Evolutionary conservation across 2,113 vertebrate species (phyloP).

Genomic region (Grantiella picta): DNA sequence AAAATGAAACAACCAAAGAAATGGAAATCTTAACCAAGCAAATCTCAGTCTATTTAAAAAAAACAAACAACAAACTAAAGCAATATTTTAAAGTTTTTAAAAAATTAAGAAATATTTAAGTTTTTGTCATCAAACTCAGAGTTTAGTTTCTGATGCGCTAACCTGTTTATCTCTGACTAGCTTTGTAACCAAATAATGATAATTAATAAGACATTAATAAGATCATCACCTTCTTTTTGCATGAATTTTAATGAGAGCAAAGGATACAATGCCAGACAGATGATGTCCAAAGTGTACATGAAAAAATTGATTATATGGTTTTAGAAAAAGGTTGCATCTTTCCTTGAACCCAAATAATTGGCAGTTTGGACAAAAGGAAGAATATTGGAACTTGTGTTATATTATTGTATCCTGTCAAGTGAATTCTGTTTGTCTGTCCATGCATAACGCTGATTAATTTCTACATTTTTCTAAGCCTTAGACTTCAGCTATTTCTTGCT

Average conservation of each 20-base stretch:
- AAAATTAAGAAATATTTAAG: neutral
- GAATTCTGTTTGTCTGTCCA: neutral
- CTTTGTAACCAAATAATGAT: neutral
- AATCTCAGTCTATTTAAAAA: neutral
- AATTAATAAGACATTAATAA: neutral
- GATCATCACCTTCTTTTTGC: neutral
- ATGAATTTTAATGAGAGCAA: neutral
- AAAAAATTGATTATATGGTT: neutral
- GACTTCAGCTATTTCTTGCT: neutral
- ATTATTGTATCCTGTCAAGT: neutral
- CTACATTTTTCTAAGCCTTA: neutral
- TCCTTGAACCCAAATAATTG: neutral
- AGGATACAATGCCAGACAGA: neutral
- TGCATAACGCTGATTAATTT: neutral
- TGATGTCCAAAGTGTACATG: neutral
- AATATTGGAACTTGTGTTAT: neutral
- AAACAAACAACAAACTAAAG: too few relatives aligned
- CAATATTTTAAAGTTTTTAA: too few relatives aligned
- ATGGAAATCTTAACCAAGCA: neutral
- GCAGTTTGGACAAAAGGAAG: neutral
- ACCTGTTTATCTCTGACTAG: neutral
- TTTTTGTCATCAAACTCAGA: neutral
- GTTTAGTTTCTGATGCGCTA: neutral
- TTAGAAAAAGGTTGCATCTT: neutral
- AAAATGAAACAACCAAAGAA: neutral